Percentiles rank a stretch among this genome's conserved stretches.
phyloP scores from a whole-genome alignment of 2,888 invertebrate species.

The Blastobasis adustella region DNA sequence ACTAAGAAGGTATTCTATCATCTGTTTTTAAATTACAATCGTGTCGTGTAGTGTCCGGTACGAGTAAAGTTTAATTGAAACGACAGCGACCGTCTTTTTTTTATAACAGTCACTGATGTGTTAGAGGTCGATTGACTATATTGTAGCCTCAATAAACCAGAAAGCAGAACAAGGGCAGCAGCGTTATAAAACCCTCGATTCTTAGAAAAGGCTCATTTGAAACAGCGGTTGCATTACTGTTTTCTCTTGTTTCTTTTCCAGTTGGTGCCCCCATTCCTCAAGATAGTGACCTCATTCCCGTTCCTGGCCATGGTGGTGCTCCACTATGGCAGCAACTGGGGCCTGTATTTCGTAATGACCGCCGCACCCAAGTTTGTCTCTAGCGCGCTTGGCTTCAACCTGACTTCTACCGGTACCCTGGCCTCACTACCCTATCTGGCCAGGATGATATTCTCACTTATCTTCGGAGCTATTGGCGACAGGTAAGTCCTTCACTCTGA shows the following conservation, averaged over 20 bases:
- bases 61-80: no score
- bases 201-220: no score
- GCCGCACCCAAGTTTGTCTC: conserved; percentile 85
- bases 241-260: conserved; percentile 36
- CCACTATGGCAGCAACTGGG: conserved; percentile 86
- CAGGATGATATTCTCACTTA: conserved; percentile 80
- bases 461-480: conserved; percentile 83
- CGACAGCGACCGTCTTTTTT: no score
- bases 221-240: background rate
- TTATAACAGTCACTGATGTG: no score
- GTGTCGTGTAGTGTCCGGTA: no score
- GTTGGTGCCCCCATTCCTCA: conserved; percentile 78
- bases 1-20: conserved; percentile 38
- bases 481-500: conserved; percentile 26
- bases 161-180: no score
- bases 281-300: conserved; percentile 79
- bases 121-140: no score
- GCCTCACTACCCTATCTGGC: conserved; percentile 82
- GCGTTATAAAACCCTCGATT: no score
- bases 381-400: conserved; percentile 81
- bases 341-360: conserved; percentile 83
- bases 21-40: no score
- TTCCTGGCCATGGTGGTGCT: conserved; percentile 79
- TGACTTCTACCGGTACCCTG: conserved; percentile 81
- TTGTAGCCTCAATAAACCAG: no score